Percentiles rank a stretch among this genome's conserved stretches.
These are phyloP conservation scores for Anthopleura sola DNA, from an alignment of 64 coral and sea anemone species.

Conservation along the genomic window DNA sequence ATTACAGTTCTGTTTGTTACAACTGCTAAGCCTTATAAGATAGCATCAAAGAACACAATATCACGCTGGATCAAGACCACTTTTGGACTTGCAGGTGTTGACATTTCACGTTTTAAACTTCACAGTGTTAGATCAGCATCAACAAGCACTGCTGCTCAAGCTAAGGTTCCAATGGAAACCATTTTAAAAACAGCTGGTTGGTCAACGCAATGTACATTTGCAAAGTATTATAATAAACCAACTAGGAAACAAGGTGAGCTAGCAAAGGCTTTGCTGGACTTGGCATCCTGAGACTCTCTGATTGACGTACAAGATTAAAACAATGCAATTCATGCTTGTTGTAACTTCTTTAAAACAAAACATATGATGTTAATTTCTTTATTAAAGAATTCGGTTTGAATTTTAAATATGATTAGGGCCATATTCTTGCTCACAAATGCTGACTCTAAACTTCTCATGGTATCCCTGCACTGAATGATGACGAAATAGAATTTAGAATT, in stretches of 20 bases:
- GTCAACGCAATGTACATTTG: conserved; percentile 45
- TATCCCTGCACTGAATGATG: conserved; percentile 37
- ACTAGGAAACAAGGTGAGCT: conserved; percentile 19
- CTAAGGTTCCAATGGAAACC: conserved; percentile 4
- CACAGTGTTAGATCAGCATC: conserved; percentile 33
- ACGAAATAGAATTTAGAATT: conserved; percentile 11
- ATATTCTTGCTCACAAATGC: conserved; percentile 33
- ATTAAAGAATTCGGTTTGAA: neutral
- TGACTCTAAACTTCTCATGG: conserved; percentile 31
- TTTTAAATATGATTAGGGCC: neutral
- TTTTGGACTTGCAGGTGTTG: conserved; percentile 13
- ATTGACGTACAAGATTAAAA: neutral
- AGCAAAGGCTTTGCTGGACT: conserved; percentile 11
- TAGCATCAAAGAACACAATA: conserved; percentile 42
- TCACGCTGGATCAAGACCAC: conserved; percentile 40
- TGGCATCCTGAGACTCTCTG: neutral
- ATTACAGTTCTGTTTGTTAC: conserved; percentile 31
- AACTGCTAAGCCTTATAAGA: conserved; percentile 27
- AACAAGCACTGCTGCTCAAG: conserved; percentile 10
- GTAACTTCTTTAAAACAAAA: neutral
- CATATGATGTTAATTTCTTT: neutral
- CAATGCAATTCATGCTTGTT: neutral
- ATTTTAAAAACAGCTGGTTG: conserved; percentile 39
- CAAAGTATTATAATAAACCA: conserved; percentile 43
- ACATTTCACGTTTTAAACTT: conserved; percentile 23